phyloP scores from a whole-genome alignment of 2,888 invertebrate species.

The Acholoe squamosa region DNA sequence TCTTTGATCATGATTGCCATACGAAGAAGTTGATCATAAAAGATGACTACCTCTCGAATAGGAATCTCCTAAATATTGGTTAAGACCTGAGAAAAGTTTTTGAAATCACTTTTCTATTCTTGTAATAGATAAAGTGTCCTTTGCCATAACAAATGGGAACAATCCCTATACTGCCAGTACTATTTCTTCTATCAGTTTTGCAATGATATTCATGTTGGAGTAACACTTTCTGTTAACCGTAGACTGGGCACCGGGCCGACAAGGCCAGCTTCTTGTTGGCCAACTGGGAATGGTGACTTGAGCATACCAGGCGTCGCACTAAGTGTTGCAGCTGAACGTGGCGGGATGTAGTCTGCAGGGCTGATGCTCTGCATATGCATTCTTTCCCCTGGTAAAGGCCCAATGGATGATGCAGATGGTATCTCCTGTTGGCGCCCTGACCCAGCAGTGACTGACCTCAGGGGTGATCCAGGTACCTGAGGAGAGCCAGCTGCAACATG shows the following conservation, averaged over 20 bases:
- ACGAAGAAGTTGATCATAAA: too few species aligned
- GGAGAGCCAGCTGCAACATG: not conserved
- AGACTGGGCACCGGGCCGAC: not conserved
- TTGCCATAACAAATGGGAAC: too few species aligned
- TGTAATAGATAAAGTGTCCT: too few species aligned
- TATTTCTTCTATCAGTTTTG: too few species aligned
- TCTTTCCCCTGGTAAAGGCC: not conserved
- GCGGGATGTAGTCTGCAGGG: constrained; percentile 27
- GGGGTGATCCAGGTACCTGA: not conserved
- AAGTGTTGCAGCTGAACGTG: not conserved
- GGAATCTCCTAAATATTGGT: too few species aligned
- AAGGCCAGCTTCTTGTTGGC: constrained; percentile 17
- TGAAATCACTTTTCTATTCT: too few species aligned
- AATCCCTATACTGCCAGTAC: too few species aligned
- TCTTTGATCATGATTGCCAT: too few species aligned
- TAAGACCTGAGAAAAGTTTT: too few species aligned
- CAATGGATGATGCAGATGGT: not conserved
- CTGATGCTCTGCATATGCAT: not conserved
- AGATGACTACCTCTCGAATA: too few species aligned
- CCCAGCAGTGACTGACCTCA: not conserved
- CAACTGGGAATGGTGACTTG: constrained; percentile 24
- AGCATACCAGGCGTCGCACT: constrained; percentile 46
- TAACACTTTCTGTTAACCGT: not conserved
- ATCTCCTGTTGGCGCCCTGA: not conserved
- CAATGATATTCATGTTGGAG: constrained; percentile 14